Base-by-base conservation (phyloP, 2,888 invertebrate species). In the Eueremaeus valkanovi region DNA sequence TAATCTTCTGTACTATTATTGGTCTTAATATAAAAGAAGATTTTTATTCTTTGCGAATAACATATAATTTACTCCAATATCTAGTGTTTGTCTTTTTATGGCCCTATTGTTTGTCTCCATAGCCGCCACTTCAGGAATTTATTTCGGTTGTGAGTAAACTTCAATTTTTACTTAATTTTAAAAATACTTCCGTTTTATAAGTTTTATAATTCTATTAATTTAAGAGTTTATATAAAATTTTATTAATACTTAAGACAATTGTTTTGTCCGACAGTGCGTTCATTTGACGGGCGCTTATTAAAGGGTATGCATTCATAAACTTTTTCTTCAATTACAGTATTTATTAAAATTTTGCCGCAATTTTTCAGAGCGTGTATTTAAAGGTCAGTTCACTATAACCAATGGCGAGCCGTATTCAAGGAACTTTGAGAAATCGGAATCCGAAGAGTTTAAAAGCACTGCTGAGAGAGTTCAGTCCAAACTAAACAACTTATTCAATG, bases 61-160 rank as follows among this genome's bases (percentile, higher is more conserved):
- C 58, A 29, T 27, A 16, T 58, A 58, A 58, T 58, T 29, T 29
- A 29, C 9, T 58, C 18, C 21, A 16, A 58, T 31, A 3, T 31
- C 31, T 29, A 58, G 93, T 81, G 93, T 93, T 84, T 93, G 91
- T 81, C 90, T 93, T 76, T 87, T 93, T 77, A 91, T 93, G 42
- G 90, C 91, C 24, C 89, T 93, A 82, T 87, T 94, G 73, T 87
- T 93, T 78, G 88, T 93, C 78, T 87, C 92, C 40, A 87, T 94
- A 61, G 86, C 90, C 77, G 89, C 89, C 76, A 88, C 87, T 5
- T 87, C 86, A 68, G 87, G 88, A 76, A 87, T 89, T 78, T 89
- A 89, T 81, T 85, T 88, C 78, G 89, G 87, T 82, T 88, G 89
- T 89, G 85, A 88, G 89, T 87, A 81, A 24, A 27, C n/a, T n/a